Evolutionary conservation across 2,797 vertebrate species (phyloP).

Genomic region (Sarcoramphus papa): DNA sequence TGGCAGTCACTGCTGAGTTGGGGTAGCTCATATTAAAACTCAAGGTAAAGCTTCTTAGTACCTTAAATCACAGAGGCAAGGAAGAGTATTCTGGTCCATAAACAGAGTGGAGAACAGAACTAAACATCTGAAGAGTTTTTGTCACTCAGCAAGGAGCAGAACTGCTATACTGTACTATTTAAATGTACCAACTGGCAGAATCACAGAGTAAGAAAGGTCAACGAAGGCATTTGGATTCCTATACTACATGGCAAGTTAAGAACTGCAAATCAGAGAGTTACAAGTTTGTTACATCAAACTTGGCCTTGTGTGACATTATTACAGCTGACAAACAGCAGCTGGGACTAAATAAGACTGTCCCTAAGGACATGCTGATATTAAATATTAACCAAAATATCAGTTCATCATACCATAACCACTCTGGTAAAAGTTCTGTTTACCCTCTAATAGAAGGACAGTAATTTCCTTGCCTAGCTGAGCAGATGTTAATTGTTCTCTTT

Average conservation of each 20-base stretch:
- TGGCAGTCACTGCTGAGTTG: neutral
- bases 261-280: neutral
- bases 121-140: neutral
- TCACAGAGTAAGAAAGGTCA: neutral
- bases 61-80: neutral
- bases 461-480: neutral
- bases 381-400: neutral
- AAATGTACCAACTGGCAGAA: neutral
- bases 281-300: neutral
- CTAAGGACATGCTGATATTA: neutral
- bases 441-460: neutral
- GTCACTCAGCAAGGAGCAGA: neutral
- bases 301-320: neutral
- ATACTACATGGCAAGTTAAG: neutral
- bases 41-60: neutral
- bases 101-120: neutral
- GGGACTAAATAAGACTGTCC: neutral
- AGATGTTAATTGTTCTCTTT: neutral
- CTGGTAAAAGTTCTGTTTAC: neutral
- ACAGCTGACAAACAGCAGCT: neutral
- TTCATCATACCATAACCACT: neutral
- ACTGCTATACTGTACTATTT: neutral
- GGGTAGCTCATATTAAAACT: neutral
- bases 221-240: neutral
- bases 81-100: neutral